Evolutionary conservation across 2,113 vertebrate genomes (phyloP), one percentile per base, ranked within the genome.

Genomic region (Stercorarius parasiticus): DNA sequence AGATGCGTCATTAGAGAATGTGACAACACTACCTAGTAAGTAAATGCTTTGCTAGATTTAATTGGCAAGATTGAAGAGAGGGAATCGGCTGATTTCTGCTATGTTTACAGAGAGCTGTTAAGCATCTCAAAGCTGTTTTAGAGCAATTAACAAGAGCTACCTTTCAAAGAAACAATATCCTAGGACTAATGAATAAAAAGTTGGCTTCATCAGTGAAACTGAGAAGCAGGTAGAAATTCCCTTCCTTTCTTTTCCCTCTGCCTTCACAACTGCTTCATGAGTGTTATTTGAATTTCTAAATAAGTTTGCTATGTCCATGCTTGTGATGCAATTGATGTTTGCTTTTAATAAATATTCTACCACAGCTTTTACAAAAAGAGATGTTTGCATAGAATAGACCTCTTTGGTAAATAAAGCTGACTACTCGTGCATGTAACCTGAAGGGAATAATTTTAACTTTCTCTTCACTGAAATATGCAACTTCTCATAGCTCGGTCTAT

Each of bases 1-100:
- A 47, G 98, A 99, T 78, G 42, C 61, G 5, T 98, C 97, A 10
- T 97, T 99, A 59, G 95, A 96, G 52, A 98, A 86, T 0, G 97
- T 99, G 92, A 99, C 99, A 86, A 99, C 99, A 36, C 97, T 99
- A 82, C 98, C 99, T 52, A 99, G 99, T 99, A 98, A 97, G 99
- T 98, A 96, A 91, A 88, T 34, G 8, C 21, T 88, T 88, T 87
- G 38, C 38, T 85, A 49, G 10, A 49, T 61, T n/a, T 64, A 71
- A 52, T 13, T 73, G 42, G 4, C 21, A 79, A 61, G 19, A 40
- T 10, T 55, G 43, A 80, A 72, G 36, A 64, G 38, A 64, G 36
- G 22, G 21, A 88, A 29, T 22, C 10, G 30, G 49, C 56, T n/a
- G 6, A 43, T 83, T 87, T 70, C 56, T 55, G 15, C 15, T 32